Evolutionary conservation across 1,140 invertebrate genomes (phyloP).

Genomic region (Tribolium castaneum): DNA sequence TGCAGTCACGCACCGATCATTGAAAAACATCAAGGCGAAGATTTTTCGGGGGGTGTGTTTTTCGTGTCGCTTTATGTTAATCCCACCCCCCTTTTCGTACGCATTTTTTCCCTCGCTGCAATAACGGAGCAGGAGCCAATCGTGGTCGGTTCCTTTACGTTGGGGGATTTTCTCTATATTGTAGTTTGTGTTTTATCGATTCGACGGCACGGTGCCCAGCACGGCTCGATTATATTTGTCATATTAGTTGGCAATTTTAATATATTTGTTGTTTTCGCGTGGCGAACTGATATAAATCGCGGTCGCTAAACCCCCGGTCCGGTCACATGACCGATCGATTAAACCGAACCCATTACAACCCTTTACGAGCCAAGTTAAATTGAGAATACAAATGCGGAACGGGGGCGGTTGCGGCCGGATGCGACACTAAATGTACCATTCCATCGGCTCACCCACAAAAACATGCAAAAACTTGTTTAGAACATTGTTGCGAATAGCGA

Average conservation of each 20-base stretch:
- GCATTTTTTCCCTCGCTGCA: constrained; percentile 47
- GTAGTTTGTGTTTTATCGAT: constrained; percentile 38
- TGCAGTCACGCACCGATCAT: constrained; percentile 24
- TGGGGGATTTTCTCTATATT: constrained; percentile 24
- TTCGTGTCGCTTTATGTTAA: constrained; percentile 45
- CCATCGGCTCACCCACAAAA: not conserved
- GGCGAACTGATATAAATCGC: constrained; percentile 48
- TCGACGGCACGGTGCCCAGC: constrained; percentile 46
- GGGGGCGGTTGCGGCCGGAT: constrained; percentile 44
- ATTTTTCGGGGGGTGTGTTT: not conserved
- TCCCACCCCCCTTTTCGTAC: constrained; percentile 48
- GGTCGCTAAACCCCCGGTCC: constrained; percentile 3
- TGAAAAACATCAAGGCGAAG: not conserved
- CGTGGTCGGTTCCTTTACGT: constrained; percentile 29
- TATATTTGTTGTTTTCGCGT: constrained; percentile 50
- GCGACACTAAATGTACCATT: constrained; percentile 38
- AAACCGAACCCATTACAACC: constrained; percentile 52
- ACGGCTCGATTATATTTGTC: constrained; percentile 51
- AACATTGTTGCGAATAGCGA: not conserved
- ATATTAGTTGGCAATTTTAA: constrained; percentile 53
- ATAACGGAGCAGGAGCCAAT: constrained; percentile 45
- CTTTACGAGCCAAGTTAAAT: constrained; percentile 51
- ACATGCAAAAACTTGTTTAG: too few relatives aligned
- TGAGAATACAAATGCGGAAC: constrained; percentile 54
- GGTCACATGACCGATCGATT: constrained; percentile 45